phyloP scores from a whole-genome alignment of 2,113 vertebrate species.

The Caloenas nicobarica region DNA sequence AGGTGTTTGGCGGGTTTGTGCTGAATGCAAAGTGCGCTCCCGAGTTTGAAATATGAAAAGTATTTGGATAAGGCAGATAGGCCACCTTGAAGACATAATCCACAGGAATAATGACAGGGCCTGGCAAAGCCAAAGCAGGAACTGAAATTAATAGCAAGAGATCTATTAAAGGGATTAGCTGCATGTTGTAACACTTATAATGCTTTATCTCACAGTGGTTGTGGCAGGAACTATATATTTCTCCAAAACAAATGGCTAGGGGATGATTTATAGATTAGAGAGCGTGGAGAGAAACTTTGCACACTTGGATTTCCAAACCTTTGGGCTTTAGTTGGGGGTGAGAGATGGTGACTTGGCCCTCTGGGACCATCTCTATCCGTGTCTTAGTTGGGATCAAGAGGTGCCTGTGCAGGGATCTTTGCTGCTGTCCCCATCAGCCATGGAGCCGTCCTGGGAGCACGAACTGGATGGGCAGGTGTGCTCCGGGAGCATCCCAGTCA shows the following conservation, averaged over 20 bases:
- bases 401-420: background rate
- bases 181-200: constrained; percentile 5
- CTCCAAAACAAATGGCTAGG: background rate
- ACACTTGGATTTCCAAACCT: background rate
- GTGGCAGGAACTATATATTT: constrained; percentile 48
- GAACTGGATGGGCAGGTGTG: background rate
- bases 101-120: constrained; percentile 37
- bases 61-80: constrained; percentile 38
- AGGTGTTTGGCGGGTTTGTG: background rate
- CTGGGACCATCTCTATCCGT: background rate
- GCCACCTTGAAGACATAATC: constrained; percentile 51
- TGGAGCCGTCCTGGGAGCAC: background rate
- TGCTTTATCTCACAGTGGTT: constrained; percentile 28
- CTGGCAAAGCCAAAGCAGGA: constrained; percentile 29
- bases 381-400: background rate
- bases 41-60: constrained; percentile 44
- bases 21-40: background rate
- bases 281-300: background rate
- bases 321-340: background rate
- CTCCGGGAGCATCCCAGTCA: background rate
- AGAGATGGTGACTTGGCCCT: background rate
- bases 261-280: constrained; percentile 27
- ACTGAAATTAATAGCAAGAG: constrained; percentile 58
- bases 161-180: constrained; percentile 63
- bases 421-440: background rate